Base-by-base conservation (phyloP, 2,797 vertebrate genomes). In the Coregonus ussuriensis region DNA sequence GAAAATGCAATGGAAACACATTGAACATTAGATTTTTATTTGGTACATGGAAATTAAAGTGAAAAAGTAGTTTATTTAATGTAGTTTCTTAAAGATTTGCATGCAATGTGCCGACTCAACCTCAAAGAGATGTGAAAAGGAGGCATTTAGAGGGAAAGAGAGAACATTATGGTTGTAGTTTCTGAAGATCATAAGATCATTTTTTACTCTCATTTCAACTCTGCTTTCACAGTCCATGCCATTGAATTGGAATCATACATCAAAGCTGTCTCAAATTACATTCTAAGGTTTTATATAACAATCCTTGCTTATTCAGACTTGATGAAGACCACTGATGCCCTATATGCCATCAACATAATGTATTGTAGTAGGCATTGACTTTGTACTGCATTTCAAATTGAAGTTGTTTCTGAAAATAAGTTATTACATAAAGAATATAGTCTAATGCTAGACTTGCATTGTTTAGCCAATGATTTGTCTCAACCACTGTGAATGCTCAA, bases 231-330 rank as follows among this genome's bases (percentile, higher is more conserved):
- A 25, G 51, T 56, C 65, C 21, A 35, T 56, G 18, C 15, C 75
- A 31, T 25, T 47, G n/a, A 41, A 73, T 15, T 52, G 25, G 41
- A 54, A 54, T 69, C 25, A 25, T 25, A 25, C 25, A 25, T 25
- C 25, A 69, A 75, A 75, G 74, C 51, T 18, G 21, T 53, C 47
- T 52, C 6, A 65, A 41, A 54, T 33, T 35, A 74, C 6, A 62
- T 75, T 18, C 63, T 33, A 74, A 6, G 6, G 13, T 73, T 75
- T 74, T 21, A 53, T 25, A 2, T 47, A 51, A 78, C 51, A 29
- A 3, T 70, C 35, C 75, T 56, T 65, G 11, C 72, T 71, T 31
- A 77, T n/a, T 71, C 66, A 35, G 47, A 79, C 72, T 21, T 66
- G 21, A 63, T 77, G 15, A 78, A 54, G 4, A 35, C 6, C 4